Percentiles rank a stretch among this genome's conserved stretches.
phyloP scores from a whole-genome alignment of 1,140 invertebrate genomes.

The Temnothorax curvispinosus region DNA sequence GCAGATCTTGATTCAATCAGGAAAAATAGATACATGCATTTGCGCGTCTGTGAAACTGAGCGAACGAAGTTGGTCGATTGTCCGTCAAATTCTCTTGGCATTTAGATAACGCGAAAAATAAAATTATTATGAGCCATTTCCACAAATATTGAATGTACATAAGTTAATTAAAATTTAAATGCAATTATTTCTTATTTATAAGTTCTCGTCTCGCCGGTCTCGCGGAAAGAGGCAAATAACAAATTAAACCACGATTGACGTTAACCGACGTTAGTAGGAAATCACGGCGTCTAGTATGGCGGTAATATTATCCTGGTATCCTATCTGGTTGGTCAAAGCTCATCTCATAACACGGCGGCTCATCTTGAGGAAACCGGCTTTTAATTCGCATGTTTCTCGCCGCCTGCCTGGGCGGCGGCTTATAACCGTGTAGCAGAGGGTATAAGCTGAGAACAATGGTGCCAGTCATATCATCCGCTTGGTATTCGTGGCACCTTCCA shows the following conservation, averaged over 20 bases:
- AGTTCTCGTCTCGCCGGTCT: background rate
- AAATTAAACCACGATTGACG: background rate
- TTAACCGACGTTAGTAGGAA: background rate
- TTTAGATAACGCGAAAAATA: background rate
- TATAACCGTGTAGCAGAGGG: slow-evolving; percentile 72
- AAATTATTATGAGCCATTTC: background rate
- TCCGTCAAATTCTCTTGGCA: background rate
- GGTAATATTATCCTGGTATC: slow-evolving; percentile 27
- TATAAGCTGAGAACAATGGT: slow-evolving; percentile 80
- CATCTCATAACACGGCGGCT: slow-evolving; percentile 8
- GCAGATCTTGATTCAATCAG: background rate
- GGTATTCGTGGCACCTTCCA: slow-evolving; percentile 64
- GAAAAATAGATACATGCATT: background rate
- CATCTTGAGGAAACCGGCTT: slow-evolving; percentile 53
- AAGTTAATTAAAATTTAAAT: slow-evolving; percentile 2
- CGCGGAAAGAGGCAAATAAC: background rate
- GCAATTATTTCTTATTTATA: background rate
- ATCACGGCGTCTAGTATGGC: background rate
- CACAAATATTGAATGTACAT: background rate
- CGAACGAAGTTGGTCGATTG: background rate
- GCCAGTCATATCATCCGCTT: slow-evolving; percentile 59
- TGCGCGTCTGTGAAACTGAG: background rate
- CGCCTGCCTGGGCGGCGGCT: slow-evolving; percentile 65
- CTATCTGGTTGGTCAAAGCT: slow-evolving; percentile 34
- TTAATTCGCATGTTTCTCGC: slow-evolving; percentile 76